phyloP scores from a whole-genome alignment of 2,888 invertebrate genomes.

The Rhogogaster chlorosoma region DNA sequence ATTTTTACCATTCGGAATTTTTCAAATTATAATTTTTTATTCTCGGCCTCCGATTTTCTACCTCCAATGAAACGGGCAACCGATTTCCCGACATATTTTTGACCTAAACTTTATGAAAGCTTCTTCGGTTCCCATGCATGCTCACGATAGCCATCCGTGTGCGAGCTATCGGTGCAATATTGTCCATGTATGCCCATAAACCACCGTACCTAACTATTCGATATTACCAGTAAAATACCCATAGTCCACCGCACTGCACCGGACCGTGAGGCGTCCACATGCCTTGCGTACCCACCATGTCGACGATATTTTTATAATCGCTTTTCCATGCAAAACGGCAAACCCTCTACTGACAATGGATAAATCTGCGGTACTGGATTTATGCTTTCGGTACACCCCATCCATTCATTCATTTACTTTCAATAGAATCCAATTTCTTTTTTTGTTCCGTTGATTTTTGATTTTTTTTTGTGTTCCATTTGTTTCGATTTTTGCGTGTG shows the following conservation, averaged over 20 bases:
- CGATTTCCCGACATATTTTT: not conserved
- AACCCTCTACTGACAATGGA: conserved; percentile 10
- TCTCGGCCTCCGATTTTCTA: too few relatives aligned
- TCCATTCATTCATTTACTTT: not conserved
- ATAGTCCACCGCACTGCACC: conserved; percentile 27
- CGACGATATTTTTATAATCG: conserved; percentile 37
- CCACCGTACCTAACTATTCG: not conserved
- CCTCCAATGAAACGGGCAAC: not conserved
- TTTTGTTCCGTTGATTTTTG: too few relatives aligned
- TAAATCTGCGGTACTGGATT: not conserved
- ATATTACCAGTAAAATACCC: conserved; percentile 6
- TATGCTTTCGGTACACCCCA: not conserved
- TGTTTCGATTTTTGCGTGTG: too few relatives aligned
- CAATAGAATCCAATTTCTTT: too few relatives aligned
- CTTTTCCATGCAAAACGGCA: conserved; percentile 11
- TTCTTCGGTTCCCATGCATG: conserved; percentile 17
- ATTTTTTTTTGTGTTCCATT: too few relatives aligned
- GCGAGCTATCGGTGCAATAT: not conserved
- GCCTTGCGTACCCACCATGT: conserved; percentile 45
- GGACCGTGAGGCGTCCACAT: conserved; percentile 1
- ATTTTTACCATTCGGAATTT: too few relatives aligned
- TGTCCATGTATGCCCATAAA: conserved; percentile 7
- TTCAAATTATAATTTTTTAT: too few relatives aligned
- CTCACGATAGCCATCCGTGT: not conserved
- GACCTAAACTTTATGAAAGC: not conserved